phyloP scores from a whole-genome alignment of 2,797 vertebrate species.

The Sebastes hopkinsi region DNA sequence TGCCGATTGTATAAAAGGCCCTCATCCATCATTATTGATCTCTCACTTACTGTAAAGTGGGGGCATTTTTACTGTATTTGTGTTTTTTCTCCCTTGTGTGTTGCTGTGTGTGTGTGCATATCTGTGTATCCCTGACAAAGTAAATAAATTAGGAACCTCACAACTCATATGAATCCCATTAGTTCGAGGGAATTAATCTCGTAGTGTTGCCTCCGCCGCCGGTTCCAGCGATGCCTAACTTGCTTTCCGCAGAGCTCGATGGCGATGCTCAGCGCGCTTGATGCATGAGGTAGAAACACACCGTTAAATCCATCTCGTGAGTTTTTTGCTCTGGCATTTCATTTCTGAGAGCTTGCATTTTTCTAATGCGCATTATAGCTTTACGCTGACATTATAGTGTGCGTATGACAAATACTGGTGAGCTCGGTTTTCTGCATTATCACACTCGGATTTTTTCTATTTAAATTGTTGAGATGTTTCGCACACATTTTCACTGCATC shows the following conservation, averaged over 20 bases:
- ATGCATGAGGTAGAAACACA: conserved; percentile 85
- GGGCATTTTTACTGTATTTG: conserved; percentile 80
- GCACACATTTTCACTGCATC: conserved; percentile 4
- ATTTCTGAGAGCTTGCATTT: conserved; percentile 73
- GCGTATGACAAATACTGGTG: conserved; percentile 41
- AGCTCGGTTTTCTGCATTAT: conserved; percentile 31
- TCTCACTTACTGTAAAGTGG: conserved; percentile 84
- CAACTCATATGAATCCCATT: conserved; percentile 91
- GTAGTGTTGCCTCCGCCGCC: conserved; percentile 62
- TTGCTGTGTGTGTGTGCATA: conserved; percentile 24
- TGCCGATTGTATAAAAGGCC: conserved; percentile 81
- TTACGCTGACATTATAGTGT: conserved; percentile 41
- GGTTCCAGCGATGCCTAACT: conserved; percentile 75
- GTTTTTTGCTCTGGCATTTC: conserved; percentile 59
- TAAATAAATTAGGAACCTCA: conserved; percentile 81
- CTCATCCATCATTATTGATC: conserved; percentile 84
- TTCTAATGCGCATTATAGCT: conserved; percentile 63
- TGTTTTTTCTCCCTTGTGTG: conserved; percentile 44
- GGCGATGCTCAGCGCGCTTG: conserved; percentile 76
- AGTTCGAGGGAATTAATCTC: conserved; percentile 91
- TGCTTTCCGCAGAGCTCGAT: conserved; percentile 45
- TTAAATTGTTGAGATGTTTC: conserved; percentile 42
- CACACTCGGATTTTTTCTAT: conserved; percentile 19
- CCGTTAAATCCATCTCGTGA: conserved; percentile 87
- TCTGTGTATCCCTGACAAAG: conserved; percentile 71